These are phyloP conservation scores for Masticophis lateralis DNA, from an alignment of 2,797 vertebrate species.

Conservation along the genomic window DNA sequence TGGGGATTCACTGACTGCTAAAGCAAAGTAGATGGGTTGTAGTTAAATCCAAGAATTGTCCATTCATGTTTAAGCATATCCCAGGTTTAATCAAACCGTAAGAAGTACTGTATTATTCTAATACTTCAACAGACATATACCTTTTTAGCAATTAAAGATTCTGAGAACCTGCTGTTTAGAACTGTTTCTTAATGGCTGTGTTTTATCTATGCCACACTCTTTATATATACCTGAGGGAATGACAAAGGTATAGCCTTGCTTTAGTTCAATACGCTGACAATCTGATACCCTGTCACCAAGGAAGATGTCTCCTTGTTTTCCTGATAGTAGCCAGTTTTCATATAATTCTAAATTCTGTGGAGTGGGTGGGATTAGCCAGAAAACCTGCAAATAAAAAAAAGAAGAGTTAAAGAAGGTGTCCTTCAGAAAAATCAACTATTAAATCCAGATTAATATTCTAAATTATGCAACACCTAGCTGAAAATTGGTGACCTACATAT, in stretches of 20 bases:
- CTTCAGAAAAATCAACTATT: not conserved
- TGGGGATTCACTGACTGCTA: not conserved
- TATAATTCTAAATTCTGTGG: conserved; percentile 96
- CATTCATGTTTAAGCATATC: not conserved
- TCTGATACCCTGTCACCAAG: conserved; percentile 90
- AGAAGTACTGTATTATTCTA: not conserved
- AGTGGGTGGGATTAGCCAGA: conserved; percentile 96
- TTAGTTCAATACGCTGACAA: conserved; percentile 93
- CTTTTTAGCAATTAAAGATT: not conserved
- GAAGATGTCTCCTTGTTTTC: conserved; percentile 97
- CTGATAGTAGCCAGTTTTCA: conserved; percentile 97
- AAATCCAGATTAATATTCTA: not conserved
- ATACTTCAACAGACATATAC: not conserved
- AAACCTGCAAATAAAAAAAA: conserved; percentile 79
- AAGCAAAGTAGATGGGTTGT: not conserved
- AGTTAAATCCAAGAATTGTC: not conserved
- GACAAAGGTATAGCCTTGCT: conserved; percentile 95
- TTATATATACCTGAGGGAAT: conserved; percentile 87
- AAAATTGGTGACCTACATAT: not conserved
- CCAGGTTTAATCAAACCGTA: not conserved
- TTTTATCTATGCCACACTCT: not conserved
- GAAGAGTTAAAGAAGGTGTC: not conserved
- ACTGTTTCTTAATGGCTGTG: not conserved
- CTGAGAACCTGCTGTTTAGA: not conserved
- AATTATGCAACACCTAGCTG: not conserved